These are phyloP conservation scores for Crotalus tigris DNA, from an alignment of 2,113 vertebrate species.

Conservation along the genomic window DNA sequence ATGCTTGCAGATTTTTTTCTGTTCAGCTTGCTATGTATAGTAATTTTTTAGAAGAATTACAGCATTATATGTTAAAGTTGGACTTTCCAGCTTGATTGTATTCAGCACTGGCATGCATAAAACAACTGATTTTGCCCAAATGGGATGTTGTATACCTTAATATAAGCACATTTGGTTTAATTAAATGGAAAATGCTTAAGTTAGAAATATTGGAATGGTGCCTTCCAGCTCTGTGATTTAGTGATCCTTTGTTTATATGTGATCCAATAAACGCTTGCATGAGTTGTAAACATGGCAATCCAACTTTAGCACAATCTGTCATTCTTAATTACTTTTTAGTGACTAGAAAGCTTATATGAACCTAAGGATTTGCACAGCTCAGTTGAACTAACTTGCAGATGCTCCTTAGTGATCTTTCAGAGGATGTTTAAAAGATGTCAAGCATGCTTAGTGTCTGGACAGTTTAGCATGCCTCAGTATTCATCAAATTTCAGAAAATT, in stretches of 20 bases:
- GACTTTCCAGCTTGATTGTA: not conserved
- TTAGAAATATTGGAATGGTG: not conserved
- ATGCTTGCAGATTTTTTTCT: not conserved
- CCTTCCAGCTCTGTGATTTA: not conserved
- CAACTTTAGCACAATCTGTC: not conserved
- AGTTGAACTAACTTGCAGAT: not conserved
- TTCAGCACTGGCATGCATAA: not conserved
- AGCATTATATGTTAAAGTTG: not conserved
- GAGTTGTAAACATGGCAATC: not conserved
- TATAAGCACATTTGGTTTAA: not conserved
- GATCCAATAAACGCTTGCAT: not conserved
- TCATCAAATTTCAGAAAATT: not conserved
- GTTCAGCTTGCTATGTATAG: not conserved
- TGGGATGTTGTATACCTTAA: not conserved
- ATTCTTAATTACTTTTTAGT: not conserved
- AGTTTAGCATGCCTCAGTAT: not conserved
- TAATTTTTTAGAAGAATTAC: not conserved
- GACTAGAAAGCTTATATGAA: not conserved
- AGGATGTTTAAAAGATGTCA: not conserved
- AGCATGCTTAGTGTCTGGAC: not conserved
- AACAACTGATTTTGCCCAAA: not conserved
- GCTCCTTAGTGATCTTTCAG: not conserved
- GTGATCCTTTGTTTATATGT: not conserved
- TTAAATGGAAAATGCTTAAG: not conserved
- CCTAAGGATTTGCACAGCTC: not conserved